Conservation (phyloP, 2,113 vertebrate species). For the Barbus barbus region DNA sequence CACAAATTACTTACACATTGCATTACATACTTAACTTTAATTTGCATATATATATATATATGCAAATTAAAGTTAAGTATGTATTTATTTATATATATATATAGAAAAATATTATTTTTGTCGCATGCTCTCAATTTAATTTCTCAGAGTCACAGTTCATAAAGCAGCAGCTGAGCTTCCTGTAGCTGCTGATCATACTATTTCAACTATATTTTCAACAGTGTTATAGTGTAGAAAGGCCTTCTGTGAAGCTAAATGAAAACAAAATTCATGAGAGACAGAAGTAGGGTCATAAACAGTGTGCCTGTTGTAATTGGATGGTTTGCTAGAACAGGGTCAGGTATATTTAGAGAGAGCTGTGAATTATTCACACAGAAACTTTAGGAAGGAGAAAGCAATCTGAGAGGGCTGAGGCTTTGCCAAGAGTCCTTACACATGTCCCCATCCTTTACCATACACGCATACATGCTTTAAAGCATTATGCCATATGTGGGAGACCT, state of each 20-base stretch:
- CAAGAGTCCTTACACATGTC: constrained; percentile 9
- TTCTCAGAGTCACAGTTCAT: neutral
- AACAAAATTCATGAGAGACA: neutral
- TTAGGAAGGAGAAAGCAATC: constrained; percentile 52
- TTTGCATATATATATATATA: neutral
- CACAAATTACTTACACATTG: too few relatives aligned
- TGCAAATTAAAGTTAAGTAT: neutral
- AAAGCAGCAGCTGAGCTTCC: neutral
- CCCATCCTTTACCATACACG: constrained; percentile 14
- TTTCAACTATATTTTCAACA: neutral
- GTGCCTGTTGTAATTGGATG: constrained; percentile 1
- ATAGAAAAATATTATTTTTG: neutral
- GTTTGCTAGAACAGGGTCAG: neutral
- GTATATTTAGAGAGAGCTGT: constrained; percentile 56
- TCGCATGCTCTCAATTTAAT: neutral
- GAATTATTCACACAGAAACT: constrained; percentile 60
- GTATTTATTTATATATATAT: neutral
- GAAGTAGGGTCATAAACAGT: neutral
- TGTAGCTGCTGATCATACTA: neutral
- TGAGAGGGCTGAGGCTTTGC: constrained; percentile 38
- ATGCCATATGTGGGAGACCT: neutral
- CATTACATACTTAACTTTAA: too few relatives aligned
- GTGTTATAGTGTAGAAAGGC: neutral
- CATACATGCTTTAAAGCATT: neutral
- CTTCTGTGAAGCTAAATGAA: constrained; percentile 11